Conservation (phyloP, 2,888 invertebrate species). For the Neoaliturus tenellus region DNA sequence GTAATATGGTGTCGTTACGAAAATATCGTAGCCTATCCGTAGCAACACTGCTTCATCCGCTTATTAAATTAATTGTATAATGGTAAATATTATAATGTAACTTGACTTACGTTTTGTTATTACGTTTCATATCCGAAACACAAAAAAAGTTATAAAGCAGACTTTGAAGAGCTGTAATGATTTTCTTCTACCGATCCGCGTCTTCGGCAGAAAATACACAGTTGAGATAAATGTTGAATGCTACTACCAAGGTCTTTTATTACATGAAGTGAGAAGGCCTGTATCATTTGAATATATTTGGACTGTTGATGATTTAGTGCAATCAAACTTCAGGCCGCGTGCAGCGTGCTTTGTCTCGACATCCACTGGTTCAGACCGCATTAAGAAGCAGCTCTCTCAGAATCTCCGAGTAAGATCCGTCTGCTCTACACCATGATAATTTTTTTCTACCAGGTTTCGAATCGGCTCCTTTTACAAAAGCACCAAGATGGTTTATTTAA, state of each 20-base stretch:
- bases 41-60: no score
- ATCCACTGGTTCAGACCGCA: conserved; percentile 61
- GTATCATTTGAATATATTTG: conserved; percentile 67
- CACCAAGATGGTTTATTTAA: background rate
- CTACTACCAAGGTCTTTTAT: conserved; percentile 66
- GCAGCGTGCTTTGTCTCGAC: conserved; percentile 61
- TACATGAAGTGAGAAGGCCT: conserved; percentile 65
- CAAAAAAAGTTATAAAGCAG: no score
- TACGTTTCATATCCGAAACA: no score
- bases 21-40: conserved; percentile 60
- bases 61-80: no score
- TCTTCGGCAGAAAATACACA: conserved; percentile 66
- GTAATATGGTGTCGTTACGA: no score
- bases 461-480: background rate
- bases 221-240: conserved; percentile 65
- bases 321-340: conserved; percentile 65
- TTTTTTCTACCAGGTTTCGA: background rate
- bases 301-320: conserved; percentile 67
- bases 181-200: no score
- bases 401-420: conserved; percentile 58
- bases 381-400: conserved; percentile 63
- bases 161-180: no score
- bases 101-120: no score
- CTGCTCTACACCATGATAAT: conserved; percentile 52
- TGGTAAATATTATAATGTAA: no score